Evolutionary conservation across 2,113 vertebrate genomes (phyloP), one percentile per base, ranked within the genome.

Genomic region (Meleagris gallopavo): DNA sequence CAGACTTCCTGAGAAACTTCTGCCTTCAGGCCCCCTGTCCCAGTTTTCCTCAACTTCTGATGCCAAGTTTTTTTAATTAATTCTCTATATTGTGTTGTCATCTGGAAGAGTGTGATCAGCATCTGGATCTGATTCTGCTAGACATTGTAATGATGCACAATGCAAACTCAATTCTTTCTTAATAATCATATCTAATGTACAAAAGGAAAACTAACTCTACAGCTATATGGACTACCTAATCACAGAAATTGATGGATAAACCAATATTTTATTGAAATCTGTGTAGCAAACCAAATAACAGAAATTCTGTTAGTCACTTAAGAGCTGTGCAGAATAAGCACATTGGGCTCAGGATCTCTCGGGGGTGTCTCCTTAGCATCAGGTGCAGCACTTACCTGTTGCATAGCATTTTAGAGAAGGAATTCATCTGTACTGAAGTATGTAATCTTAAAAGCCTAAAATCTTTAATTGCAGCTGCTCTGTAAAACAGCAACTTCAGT

Each of bases 331-430:
- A 4, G 52, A 61, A 43, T 27, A 52, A 88, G 11, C 24, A 52
- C 8, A 34, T 40, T 89, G 79, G 8, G n/a, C 62, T 70, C 32
- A 73, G 60, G 30, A 69, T 32, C 78, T 57, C 25, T 85, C 11
- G 21, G 54, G 55, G 25, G 29, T 38, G 36, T 11, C 64, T 74
- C 32, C 15, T 6, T 20, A 55, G 21, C 24, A 34, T 16, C 4
- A 11, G 2, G 0, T 11, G 5, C 77, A 10, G 14, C 16, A 52
- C 7, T 2, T 9, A 3, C 10, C 41, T 57, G 21, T 9, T 77
- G 25, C 43, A 89, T 48, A 86, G n/a, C 38, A 83, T 45, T 14
- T 36, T 2, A 60, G 7, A 0, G 0, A 90, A 24, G 17, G 22
- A 41, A 45, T 78, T 34, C n/a, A 10, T 65, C 66, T 69, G 11